Evolutionary conservation across 2,113 vertebrate species (phyloP).

Genomic region (Perognathus longimembris): DNA sequence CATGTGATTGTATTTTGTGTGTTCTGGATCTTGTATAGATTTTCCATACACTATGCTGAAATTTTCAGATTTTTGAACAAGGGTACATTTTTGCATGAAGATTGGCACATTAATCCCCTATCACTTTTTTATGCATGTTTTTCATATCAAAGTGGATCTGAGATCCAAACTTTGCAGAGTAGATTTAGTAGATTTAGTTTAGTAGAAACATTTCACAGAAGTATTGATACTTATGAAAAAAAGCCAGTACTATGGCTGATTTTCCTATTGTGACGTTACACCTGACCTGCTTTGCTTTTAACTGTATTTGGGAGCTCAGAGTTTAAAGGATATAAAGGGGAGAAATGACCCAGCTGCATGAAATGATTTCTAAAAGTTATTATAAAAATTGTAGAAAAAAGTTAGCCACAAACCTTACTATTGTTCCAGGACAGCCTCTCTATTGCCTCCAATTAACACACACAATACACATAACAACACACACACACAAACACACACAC

Average conservation of each 20-base stretch:
- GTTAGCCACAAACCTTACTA: background rate
- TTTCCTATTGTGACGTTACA: background rate
- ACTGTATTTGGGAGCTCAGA: background rate
- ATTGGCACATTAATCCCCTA: background rate
- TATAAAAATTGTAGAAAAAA: background rate
- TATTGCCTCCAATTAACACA: background rate
- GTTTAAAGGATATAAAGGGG: background rate
- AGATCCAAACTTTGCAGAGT: background rate
- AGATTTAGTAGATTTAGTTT: background rate
- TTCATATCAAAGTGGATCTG: conserved; percentile 5
- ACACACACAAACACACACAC: background rate
- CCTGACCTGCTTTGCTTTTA: background rate
- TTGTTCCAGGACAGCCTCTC: background rate
- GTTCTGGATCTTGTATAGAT: conserved; percentile 3
- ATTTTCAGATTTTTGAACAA: background rate
- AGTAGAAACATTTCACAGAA: background rate
- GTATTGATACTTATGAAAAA: background rate
- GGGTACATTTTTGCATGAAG: background rate
- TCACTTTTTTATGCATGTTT: background rate
- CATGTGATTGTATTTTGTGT: conserved; percentile 41
- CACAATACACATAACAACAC: accelerated
- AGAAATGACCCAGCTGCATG: background rate
- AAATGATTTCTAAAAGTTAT: background rate
- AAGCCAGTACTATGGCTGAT: background rate
- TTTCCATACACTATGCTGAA: background rate